Evolutionary conservation across 2,888 invertebrate genomes (phyloP).

Genomic region (Drosophila setosimentum): DNA sequence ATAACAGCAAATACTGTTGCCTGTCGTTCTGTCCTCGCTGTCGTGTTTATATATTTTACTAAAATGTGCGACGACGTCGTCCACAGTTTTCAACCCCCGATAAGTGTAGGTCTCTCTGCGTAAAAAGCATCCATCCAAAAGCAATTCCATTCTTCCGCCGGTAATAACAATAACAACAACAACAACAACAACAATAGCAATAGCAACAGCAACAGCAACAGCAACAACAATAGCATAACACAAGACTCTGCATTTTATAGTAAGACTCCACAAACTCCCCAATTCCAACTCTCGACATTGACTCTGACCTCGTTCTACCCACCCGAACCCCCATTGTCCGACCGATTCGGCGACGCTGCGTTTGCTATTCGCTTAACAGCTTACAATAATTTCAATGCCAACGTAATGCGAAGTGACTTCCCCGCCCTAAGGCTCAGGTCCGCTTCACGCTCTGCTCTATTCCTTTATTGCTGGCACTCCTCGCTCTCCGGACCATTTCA

Average conservation of each 20-base stretch:
- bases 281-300: conserved; percentile 26
- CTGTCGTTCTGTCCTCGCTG: not conserved
- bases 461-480: conserved; percentile 9
- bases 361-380: conserved; percentile 56
- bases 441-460: conserved; percentile 8
- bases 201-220: conserved; percentile 39
- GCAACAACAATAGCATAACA: conserved; percentile 37
- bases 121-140: conserved; percentile 62
- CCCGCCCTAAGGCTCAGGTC: not conserved
- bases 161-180: conserved; percentile 65
- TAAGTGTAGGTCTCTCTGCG: conserved; percentile 30
- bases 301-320: conserved; percentile 45
- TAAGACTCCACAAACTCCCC: conserved; percentile 8
- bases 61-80: conserved; percentile 44
- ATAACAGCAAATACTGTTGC: conserved; percentile 10
- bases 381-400: conserved; percentile 70
- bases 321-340: conserved; percentile 1
- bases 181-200: conserved; percentile 38
- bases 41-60: conserved; percentile 28
- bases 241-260: conserved; percentile 59
- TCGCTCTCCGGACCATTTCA: conserved; percentile 16
- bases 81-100: conserved; percentile 49
- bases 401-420: conserved; percentile 25
- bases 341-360: not conserved
- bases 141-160: conserved; percentile 71